These are phyloP conservation scores for Melieria crassipennis DNA, from an alignment of 2,888 invertebrate genomes.

Conservation along the genomic window DNA sequence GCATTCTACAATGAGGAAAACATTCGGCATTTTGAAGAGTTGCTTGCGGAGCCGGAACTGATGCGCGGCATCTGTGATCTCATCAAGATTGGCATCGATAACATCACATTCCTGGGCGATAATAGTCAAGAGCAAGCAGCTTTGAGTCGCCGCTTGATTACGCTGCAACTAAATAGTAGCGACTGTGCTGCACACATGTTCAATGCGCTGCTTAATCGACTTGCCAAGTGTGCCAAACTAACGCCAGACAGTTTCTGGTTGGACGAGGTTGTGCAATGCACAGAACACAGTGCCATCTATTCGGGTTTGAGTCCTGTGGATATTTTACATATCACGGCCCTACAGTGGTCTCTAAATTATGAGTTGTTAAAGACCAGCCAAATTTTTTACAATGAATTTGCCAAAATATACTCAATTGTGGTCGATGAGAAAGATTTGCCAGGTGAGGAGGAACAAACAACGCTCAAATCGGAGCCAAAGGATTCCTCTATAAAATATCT, in stretches of 20 bases:
- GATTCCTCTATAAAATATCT: slow-evolving; percentile 39
- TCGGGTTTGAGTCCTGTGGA: slow-evolving; percentile 50
- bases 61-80: slow-evolving; percentile 61
- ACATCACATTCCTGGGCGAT: slow-evolving; percentile 60
- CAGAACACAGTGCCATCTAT: too few relatives aligned
- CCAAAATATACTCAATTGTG: slow-evolving; percentile 56
- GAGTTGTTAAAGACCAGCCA: slow-evolving; percentile 60
- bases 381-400: slow-evolving; percentile 59
- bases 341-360: slow-evolving; percentile 63
- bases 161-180: slow-evolving; percentile 58
- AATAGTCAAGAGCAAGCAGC: slow-evolving; percentile 54
- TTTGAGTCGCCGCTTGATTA: slow-evolving; percentile 56
- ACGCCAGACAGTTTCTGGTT: too few relatives aligned
- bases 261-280: not conserved
- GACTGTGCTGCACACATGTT: slow-evolving; percentile 54
- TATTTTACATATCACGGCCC: slow-evolving; percentile 56
- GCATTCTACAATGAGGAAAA: slow-evolving; percentile 63
- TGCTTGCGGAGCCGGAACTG: slow-evolving; percentile 57
- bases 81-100: slow-evolving; percentile 63
- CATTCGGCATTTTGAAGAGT: slow-evolving; percentile 60
- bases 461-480: slow-evolving; percentile 20
- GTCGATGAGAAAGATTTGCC: slow-evolving; percentile 47
- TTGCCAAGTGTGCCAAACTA: slow-evolving; percentile 34
- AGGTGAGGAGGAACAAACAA: slow-evolving; percentile 19
- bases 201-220: slow-evolving; percentile 50